Conservation (phyloP, 1,140 invertebrate genomes). For the Drosophila nebulosa region DNA sequence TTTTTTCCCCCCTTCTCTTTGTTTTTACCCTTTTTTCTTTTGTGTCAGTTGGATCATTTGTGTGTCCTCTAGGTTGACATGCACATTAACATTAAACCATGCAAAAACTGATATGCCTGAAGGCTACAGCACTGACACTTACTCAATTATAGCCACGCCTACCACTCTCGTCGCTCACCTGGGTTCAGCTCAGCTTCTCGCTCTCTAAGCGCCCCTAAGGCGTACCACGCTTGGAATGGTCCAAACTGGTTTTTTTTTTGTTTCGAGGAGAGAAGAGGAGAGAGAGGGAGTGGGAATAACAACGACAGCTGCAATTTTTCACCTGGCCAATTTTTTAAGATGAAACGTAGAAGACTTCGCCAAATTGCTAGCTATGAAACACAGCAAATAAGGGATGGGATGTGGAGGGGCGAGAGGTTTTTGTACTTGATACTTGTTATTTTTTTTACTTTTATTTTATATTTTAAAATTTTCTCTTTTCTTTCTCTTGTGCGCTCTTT, state of each 20-base stretch:
- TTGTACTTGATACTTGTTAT: background rate
- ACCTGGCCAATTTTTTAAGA: conserved; percentile 79
- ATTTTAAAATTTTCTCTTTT: conserved; percentile 7
- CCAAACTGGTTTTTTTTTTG: conserved; percentile 36
- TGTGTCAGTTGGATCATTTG: no score
- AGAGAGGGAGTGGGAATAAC: conserved; percentile 25
- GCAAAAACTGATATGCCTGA: conserved; percentile 5
- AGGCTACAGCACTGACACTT: conserved; percentile 67
- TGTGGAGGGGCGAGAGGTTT: conserved; percentile 13
- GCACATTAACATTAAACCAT: background rate
- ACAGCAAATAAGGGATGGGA: conserved; percentile 6
- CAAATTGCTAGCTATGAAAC: conserved; percentile 35
- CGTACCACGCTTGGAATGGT: conserved; percentile 32
- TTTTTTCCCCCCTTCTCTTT: no score
- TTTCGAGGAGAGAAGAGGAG: no score
- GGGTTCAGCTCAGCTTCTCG: background rate
- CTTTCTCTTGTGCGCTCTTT: conserved; percentile 16
- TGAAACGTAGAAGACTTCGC: conserved; percentile 51
- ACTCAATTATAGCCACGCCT: conserved; percentile 29
- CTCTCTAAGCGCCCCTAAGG: background rate
- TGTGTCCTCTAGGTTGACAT: background rate
- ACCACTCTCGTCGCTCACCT: background rate
- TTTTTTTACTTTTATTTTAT: conserved; percentile 30
- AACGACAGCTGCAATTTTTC: conserved; percentile 80
- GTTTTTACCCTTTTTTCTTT: no score